These are phyloP conservation scores for Drosophila nr. medialis DNA, from an alignment of 2,888 invertebrate genomes.

Conservation along the genomic window DNA sequence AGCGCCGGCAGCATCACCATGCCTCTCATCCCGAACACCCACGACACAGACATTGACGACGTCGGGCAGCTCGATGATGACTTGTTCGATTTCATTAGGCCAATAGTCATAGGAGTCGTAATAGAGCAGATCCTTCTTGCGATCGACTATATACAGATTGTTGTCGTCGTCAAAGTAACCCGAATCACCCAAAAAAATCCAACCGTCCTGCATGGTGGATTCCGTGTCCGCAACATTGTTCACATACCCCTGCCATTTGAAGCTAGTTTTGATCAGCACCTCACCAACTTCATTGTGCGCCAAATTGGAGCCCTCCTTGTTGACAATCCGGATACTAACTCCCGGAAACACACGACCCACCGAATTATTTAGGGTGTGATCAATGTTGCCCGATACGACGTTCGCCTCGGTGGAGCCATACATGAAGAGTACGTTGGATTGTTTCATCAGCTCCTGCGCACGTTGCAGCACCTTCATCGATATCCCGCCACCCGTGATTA, in stretches of 20 bases:
- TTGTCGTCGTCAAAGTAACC: slow-evolving; percentile 81
- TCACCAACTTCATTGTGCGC: slow-evolving; percentile 72
- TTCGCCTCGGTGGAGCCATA: slow-evolving; percentile 66
- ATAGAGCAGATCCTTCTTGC: slow-evolving; percentile 81
- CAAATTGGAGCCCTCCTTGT: slow-evolving; percentile 67
- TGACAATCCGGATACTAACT: slow-evolving; percentile 60
- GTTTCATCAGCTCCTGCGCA: slow-evolving; percentile 43
- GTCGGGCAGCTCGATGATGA: slow-evolving; percentile 69
- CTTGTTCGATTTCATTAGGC: slow-evolving; percentile 77
- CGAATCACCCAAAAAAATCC: slow-evolving; percentile 81
- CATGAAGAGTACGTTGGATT: slow-evolving; percentile 29
- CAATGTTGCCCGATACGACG: slow-evolving; percentile 44
- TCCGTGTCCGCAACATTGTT: slow-evolving; percentile 60
- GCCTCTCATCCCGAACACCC: slow-evolving; percentile 65
- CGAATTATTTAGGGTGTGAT: slow-evolving; percentile 42
- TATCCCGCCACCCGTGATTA: slow-evolving; percentile 59
- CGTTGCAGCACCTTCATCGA: slow-evolving; percentile 37
- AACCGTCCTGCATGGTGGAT: slow-evolving; percentile 66
- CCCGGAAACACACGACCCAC: slow-evolving; percentile 68
- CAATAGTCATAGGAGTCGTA: slow-evolving; percentile 72
- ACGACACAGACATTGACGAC: slow-evolving; percentile 77
- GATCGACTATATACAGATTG: slow-evolving; percentile 71
- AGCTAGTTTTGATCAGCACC: slow-evolving; percentile 54
- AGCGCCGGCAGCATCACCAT: slow-evolving; percentile 77
- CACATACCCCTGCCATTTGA: slow-evolving; percentile 77